These are phyloP conservation scores for Musca domestica DNA, from an alignment of 1,140 invertebrate genomes.

Conservation along the genomic window DNA sequence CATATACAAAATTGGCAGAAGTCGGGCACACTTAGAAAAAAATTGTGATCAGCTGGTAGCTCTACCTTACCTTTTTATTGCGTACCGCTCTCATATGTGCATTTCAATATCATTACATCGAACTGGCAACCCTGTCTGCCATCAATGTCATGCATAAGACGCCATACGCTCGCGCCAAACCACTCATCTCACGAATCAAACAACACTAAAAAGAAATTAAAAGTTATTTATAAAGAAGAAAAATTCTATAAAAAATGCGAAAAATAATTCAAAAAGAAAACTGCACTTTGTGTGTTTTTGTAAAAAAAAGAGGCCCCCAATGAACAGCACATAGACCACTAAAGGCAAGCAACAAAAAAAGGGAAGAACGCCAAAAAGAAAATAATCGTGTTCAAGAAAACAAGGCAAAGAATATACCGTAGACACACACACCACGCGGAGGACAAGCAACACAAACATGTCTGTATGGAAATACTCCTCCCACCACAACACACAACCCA, in stretches of 20 bases:
- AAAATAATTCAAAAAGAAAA: background rate
- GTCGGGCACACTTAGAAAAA: too few species aligned
- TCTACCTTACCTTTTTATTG: too few species aligned
- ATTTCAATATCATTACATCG: too few species aligned
- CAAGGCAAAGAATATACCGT: too few species aligned
- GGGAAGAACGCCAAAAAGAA: too few species aligned
- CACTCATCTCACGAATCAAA: background rate
- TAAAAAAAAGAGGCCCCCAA: conserved; percentile 4
- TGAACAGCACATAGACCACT: conserved; percentile 2
- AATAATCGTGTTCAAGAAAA: too few species aligned
- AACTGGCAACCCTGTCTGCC: too few species aligned
- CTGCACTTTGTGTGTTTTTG: background rate
- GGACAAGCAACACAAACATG: background rate
- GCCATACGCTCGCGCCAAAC: too few species aligned
- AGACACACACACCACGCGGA: background rate
- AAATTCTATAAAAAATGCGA: background rate
- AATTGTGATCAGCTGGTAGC: too few species aligned
- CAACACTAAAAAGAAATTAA: background rate
- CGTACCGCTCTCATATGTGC: too few species aligned
- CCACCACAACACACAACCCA: background rate
- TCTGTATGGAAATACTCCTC: background rate
- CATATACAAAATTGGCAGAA: too few species aligned
- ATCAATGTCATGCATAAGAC: too few species aligned
- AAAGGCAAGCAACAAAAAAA: background rate
- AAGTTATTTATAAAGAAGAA: background rate